Percentiles rank a stretch among this genome's conserved stretches.
Evolutionary conservation across 92 coral and sea anemone genomes (phyloP).

Genomic region (Parazoanthus swiftii): DNA sequence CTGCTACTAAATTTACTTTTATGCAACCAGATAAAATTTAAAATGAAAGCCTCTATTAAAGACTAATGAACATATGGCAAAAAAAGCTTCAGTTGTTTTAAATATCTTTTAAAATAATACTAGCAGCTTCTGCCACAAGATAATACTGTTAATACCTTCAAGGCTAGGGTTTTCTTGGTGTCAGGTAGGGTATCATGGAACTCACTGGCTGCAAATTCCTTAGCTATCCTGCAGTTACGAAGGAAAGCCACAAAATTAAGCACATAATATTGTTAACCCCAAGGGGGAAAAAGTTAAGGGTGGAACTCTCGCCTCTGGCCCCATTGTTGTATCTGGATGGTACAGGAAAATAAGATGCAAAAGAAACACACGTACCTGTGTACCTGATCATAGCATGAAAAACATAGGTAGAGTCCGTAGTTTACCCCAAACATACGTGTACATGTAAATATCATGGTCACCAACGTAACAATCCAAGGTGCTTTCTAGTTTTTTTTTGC

Average conservation of each 20-base stretch:
- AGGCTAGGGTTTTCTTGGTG: constrained; percentile 81
- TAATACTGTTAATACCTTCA: constrained; percentile 57
- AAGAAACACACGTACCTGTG: no score
- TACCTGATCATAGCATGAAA: no score
- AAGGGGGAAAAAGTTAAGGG: background rate
- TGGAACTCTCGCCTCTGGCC: no score
- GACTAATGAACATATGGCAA: background rate
- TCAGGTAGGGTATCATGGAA: constrained; percentile 64
- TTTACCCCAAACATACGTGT: no score
- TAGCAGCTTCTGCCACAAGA: background rate
- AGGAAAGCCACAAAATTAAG: background rate
- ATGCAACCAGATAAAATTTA: background rate
- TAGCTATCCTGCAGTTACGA: constrained; percentile 56
- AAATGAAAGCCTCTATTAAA: background rate
- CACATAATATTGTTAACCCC: background rate
- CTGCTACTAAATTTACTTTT: no score
- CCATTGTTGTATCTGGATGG: no score
- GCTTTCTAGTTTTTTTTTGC: no score
- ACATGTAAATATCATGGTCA: no score
- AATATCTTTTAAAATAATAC: no score
- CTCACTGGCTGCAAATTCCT: constrained; percentile 76
- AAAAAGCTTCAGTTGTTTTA: background rate
- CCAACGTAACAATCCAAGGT: no score
- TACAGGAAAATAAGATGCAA: no score
- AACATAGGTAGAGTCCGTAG: no score